These are phyloP conservation scores for Artibeus lituratus DNA, from an alignment of 2,797 vertebrate genomes.

Conservation along the genomic window DNA sequence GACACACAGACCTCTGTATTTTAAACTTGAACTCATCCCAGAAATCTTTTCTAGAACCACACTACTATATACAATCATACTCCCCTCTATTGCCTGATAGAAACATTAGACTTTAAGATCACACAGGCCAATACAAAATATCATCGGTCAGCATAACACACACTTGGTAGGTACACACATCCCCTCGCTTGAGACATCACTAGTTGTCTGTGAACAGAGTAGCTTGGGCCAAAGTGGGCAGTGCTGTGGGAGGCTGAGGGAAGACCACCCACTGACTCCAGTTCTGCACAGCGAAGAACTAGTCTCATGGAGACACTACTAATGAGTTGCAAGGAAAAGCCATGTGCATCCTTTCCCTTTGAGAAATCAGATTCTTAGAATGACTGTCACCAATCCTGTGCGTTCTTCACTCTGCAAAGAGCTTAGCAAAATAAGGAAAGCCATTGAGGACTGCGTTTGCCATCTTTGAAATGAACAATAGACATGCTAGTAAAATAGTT, in stretches of 20 bases:
- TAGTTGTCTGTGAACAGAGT: neutral
- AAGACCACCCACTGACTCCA: neutral
- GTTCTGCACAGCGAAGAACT: neutral
- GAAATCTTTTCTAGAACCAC: neutral
- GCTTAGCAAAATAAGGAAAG: neutral
- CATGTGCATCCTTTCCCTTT: neutral
- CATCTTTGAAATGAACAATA: neutral
- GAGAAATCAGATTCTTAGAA: slow-evolving; percentile 15
- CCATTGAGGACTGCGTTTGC: neutral
- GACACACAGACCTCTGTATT: neutral
- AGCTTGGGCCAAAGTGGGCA: neutral
- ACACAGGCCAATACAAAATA: neutral
- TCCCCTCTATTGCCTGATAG: neutral
- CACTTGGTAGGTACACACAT: neutral
- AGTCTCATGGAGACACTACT: neutral
- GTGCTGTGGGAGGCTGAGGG: rapidly evolving
- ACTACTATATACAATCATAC: neutral
- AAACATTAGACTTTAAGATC: neutral
- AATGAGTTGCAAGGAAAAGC: neutral
- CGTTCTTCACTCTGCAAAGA: neutral
- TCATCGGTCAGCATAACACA: neutral
- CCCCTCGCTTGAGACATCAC: neutral
- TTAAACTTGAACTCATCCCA: neutral
- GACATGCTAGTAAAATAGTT: neutral
- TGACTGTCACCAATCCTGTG: neutral